Percentiles rank a stretch among this genome's conserved stretches.
Evolutionary conservation across 2,113 vertebrate species (phyloP).

Genomic region (Myodes glareolus): DNA sequence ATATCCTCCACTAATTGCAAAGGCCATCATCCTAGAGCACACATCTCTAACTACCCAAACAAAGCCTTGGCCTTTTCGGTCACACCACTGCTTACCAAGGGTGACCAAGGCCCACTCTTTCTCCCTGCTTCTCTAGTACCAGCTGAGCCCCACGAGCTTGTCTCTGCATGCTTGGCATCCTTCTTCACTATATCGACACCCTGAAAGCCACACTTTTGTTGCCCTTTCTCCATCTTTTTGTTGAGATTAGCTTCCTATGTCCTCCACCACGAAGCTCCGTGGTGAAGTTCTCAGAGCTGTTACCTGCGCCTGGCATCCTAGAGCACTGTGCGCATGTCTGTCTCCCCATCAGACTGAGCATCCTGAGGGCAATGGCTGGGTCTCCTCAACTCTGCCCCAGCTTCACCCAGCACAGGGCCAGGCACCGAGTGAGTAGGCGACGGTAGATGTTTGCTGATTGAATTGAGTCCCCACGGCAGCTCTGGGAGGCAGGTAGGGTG

Average conservation of each 20-base stretch:
- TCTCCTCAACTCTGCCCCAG: conserved; percentile 54
- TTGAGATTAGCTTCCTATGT: not conserved
- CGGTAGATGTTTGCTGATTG: conserved; percentile 81
- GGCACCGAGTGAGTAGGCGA: conserved; percentile 72
- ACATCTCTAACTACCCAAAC: not conserved
- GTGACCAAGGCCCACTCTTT: not conserved
- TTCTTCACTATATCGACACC: not conserved
- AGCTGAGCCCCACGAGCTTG: not conserved
- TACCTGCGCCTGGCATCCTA: not conserved
- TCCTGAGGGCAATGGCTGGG: conserved; percentile 65
- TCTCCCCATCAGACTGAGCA: conserved; percentile 53
- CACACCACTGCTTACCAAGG: not conserved
- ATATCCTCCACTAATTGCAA: not conserved
- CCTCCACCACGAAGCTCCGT: not conserved
- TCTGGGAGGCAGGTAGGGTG: conserved; percentile 80
- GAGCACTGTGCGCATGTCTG: not conserved
- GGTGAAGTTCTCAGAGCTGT: not conserved
- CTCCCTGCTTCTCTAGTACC: rapidly evolving
- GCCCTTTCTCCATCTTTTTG: not conserved
- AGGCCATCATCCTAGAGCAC: not conserved
- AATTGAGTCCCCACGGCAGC: conserved; percentile 77
- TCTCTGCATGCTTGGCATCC: not conserved
- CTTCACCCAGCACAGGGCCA: conserved; percentile 76
- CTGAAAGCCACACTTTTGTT: not conserved
- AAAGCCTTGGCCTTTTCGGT: not conserved